Evolutionary conservation across 2,888 invertebrate species (phyloP).

Genomic region (Quadriops clusia): DNA sequence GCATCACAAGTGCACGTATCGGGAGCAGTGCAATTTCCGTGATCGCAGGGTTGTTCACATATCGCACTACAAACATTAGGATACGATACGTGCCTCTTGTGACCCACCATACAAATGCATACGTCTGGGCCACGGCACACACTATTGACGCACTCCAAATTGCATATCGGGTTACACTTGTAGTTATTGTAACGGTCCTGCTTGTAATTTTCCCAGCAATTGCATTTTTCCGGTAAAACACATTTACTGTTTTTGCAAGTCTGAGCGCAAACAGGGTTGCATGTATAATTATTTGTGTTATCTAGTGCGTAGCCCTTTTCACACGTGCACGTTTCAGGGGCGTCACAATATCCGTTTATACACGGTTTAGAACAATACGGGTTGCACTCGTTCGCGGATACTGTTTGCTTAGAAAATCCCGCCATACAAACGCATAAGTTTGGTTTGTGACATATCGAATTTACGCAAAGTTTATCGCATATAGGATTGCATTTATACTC

Average conservation of each 20-base stretch:
- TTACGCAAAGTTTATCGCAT: slow-evolving; percentile 27
- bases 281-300: slow-evolving; percentile 1
- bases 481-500: slow-evolving; percentile 13
- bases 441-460: slow-evolving; percentile 40
- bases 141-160: slow-evolving; percentile 39
- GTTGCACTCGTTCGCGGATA: slow-evolving; percentile 24
- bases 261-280: slow-evolving; percentile 12
- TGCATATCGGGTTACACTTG: slow-evolving; percentile 32
- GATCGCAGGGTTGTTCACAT: slow-evolving; percentile 43
- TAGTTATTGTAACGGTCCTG: slow-evolving; percentile 15
- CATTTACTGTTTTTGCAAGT: slow-evolving; percentile 11
- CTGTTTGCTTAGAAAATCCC: slow-evolving; percentile 12
- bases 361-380: slow-evolving; percentile 17
- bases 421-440: slow-evolving; percentile 16
- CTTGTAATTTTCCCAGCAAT: slow-evolving; percentile 9
- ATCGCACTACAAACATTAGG: slow-evolving; percentile 31
- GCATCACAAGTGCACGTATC: slow-evolving; percentile 34
- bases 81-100: slow-evolving; percentile 31
- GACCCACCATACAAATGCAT: slow-evolving; percentile 42
- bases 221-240: slow-evolving; percentile 13
- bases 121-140: slow-evolving; percentile 41
- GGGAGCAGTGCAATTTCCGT: slow-evolving; percentile 35
- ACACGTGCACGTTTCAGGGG: slow-evolving; percentile 15
- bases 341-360: slow-evolving; percentile 9
- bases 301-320: slow-evolving; percentile 7